phyloP scores from a whole-genome alignment of 2,888 invertebrate genomes.

The Pycnomerus fuliginosus region DNA sequence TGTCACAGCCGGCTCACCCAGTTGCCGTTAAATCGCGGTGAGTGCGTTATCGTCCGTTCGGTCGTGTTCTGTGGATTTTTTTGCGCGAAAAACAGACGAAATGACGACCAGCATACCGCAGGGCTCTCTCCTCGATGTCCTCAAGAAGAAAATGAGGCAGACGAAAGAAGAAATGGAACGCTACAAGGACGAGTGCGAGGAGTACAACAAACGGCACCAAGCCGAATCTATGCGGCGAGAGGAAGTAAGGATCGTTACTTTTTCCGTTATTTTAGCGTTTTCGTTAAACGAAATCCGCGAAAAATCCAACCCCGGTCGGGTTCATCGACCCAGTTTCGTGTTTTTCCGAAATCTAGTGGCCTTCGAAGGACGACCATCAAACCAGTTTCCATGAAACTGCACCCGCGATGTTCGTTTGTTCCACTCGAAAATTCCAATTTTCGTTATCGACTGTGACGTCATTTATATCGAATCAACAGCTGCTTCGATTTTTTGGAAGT shows the following conservation, averaged over 20 bases:
- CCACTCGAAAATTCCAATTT: no score
- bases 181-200: constrained; percentile 97
- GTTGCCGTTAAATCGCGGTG: constrained; percentile 34
- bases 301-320: no score
- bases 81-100: constrained; percentile 41
- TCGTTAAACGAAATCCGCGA: no score
- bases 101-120: constrained; percentile 91
- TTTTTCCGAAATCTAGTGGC: no score
- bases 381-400: no score
- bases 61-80: constrained; percentile 2
- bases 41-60: constrained; percentile 1
- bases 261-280: not conserved
- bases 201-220: constrained; percentile 92
- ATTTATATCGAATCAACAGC: no score
- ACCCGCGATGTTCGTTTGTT: no score
- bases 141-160: constrained; percentile 99
- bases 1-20: constrained; percentile 52
- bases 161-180: constrained; percentile 99
- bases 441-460: no score
- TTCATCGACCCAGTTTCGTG: no score
- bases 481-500: no score
- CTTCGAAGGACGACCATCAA: no score
- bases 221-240: constrained; percentile 94
- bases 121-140: constrained; percentile 92
- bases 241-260: constrained; percentile 84